Conservation (phyloP, 2,113 vertebrate genomes). For the Myodes glareolus region DNA sequence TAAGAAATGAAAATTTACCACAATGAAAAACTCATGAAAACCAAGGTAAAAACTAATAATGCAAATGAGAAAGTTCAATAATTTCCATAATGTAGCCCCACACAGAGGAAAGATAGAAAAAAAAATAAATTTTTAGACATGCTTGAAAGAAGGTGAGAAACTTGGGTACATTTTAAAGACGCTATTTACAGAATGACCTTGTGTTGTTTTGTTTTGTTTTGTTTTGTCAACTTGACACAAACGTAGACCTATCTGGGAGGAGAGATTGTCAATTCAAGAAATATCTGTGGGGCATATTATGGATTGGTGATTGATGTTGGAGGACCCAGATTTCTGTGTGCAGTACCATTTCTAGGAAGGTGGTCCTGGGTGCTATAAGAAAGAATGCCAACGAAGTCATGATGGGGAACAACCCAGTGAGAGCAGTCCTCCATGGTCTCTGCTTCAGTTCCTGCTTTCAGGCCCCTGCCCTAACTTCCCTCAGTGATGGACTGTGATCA, state of each 20-base stretch:
- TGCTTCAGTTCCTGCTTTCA: neutral
- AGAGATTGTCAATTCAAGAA: neutral
- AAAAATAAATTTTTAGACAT: neutral
- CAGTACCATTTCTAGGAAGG: neutral
- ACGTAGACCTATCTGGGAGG: neutral
- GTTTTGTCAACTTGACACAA: neutral
- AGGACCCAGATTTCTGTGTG: neutral
- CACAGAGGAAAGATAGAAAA: neutral
- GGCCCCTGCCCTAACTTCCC: neutral
- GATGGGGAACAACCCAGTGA: neutral
- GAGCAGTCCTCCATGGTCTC: neutral
- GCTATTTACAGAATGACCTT: neutral
- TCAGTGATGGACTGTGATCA: neutral
- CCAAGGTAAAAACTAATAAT: neutral
- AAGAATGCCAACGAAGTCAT: neutral
- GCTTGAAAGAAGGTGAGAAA: neutral
- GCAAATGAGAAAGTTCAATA: neutral
- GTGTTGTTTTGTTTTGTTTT: neutral
- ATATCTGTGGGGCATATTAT: neutral
- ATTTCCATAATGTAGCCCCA: neutral
- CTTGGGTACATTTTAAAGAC: neutral
- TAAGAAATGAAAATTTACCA: neutral
- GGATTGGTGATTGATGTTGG: neutral
- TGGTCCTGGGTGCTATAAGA: neutral
- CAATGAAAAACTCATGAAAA: neutral